Evolutionary conservation across 2,888 invertebrate species (phyloP).

Genomic region (Tricholauxania praeusta): DNA sequence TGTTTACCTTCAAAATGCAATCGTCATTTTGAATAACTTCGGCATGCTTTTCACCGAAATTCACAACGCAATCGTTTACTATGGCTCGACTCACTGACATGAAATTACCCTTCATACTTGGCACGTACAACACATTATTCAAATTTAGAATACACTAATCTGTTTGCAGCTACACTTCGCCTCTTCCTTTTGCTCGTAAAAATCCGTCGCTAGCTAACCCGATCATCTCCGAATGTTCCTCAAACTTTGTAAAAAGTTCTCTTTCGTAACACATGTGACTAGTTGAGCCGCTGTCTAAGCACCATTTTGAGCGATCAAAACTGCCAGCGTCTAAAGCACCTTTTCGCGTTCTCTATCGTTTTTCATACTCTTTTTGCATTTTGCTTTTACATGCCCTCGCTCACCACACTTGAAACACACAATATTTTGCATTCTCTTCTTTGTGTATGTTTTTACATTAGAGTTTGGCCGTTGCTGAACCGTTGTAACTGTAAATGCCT

Average conservation of each 20-base stretch:
- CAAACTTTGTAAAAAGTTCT: slow-evolving; percentile 1
- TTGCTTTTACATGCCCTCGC: no score
- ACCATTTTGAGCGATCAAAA: slow-evolving; percentile 2
- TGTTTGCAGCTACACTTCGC: neutral
- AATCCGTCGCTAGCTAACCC: neutral
- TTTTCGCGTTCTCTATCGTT: no score
- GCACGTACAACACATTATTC: slow-evolving; percentile 3
- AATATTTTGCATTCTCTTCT: no score
- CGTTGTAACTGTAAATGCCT: neutral
- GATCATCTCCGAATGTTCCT: neutral
- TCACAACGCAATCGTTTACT: neutral
- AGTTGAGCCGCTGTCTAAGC: slow-evolving; percentile 14
- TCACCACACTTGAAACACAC: no score
- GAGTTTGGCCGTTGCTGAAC: no score
- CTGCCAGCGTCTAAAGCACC: neutral
- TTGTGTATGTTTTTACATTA: no score
- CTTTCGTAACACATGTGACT: slow-evolving; percentile 7
- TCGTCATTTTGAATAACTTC: neutral
- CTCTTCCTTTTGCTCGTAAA: neutral
- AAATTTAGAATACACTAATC: neutral
- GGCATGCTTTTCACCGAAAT: neutral
- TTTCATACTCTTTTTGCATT: no score
- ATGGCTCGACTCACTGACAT: slow-evolving; percentile 2
- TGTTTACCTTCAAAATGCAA: neutral
- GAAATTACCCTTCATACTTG: neutral